Percentiles rank a stretch among this genome's conserved stretches.
These are phyloP conservation scores for Drosophila paramelanica DNA, from an alignment of 2,888 invertebrate genomes.

Conservation along the genomic window DNA sequence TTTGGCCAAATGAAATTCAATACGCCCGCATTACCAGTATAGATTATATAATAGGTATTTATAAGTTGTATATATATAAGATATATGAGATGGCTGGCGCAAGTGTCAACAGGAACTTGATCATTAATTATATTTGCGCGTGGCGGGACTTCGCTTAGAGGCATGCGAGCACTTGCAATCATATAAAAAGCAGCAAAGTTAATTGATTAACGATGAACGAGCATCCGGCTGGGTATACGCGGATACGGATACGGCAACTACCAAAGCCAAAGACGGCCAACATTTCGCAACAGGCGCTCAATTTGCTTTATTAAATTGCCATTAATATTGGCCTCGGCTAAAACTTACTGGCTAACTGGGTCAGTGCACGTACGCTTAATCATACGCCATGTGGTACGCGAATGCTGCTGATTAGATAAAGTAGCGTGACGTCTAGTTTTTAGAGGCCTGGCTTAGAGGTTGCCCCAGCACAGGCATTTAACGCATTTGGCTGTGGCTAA, in stretches of 20 bases:
- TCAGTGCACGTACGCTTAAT: slow-evolving; percentile 34
- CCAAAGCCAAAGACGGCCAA: slow-evolving; percentile 24
- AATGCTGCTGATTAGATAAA: slow-evolving; percentile 35
- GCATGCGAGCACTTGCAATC: slow-evolving; percentile 49
- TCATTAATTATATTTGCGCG: slow-evolving; percentile 74
- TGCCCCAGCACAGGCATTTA: slow-evolving; percentile 4
- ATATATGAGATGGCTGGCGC: slow-evolving; percentile 61
- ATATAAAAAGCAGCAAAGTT: slow-evolving; percentile 62
- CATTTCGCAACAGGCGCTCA: slow-evolving; percentile 59
- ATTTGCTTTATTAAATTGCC: slow-evolving; percentile 74
- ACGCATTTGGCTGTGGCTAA: slow-evolving; percentile 14
- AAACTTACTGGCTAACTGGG: slow-evolving; percentile 46
- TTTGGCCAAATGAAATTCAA: slow-evolving; percentile 57
- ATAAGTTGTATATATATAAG: slow-evolving; percentile 24
- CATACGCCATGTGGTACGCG: slow-evolving; percentile 36
- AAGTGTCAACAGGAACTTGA: slow-evolving; percentile 63
- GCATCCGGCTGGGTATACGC: background rate
- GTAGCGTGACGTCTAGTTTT: slow-evolving; percentile 25
- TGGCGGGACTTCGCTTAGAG: slow-evolving; percentile 42
- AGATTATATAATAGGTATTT: slow-evolving; percentile 2
- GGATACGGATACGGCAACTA: background rate
- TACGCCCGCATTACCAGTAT: slow-evolving; percentile 20
- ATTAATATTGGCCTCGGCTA: slow-evolving; percentile 39
- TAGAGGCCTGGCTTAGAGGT: background rate
- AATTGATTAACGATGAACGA: slow-evolving; percentile 69